Conservation (phyloP, 2,888 invertebrate genomes). For the Cataglyphis rosenhaueri region DNA sequence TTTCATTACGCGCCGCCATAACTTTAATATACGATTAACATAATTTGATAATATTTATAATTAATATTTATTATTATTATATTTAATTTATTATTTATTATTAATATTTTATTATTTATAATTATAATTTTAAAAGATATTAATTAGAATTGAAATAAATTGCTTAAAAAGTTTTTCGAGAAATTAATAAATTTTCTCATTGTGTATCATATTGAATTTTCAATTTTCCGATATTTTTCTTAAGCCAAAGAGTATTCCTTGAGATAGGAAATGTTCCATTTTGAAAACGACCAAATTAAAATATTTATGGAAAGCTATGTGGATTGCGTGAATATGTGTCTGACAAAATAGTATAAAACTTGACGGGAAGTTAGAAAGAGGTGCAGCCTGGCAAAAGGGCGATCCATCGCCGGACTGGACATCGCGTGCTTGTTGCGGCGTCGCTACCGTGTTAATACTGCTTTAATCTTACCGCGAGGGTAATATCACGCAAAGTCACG, state of each 20-base stretch:
- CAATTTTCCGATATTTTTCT: not conserved
- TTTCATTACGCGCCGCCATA: not conserved
- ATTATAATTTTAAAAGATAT: not conserved
- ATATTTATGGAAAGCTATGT: not conserved
- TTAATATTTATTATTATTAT: too few relatives aligned
- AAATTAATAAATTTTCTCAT: not conserved
- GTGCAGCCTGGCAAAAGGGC: constrained; percentile 30
- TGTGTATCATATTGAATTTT: not conserved
- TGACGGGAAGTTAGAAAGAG: constrained; percentile 5
- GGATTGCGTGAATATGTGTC: constrained; percentile 14
- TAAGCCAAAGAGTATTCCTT: not conserved
- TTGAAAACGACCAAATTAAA: constrained; percentile 9
- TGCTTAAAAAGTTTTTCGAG: not conserved
- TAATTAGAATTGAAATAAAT: not conserved
- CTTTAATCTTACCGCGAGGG: constrained; percentile 42
- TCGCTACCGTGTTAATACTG: constrained; percentile 37
- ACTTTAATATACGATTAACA: not conserved
- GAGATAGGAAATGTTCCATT: constrained; percentile 2
- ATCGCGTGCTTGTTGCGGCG: constrained; percentile 42
- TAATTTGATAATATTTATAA: too few relatives aligned
- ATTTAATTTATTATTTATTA: too few relatives aligned
- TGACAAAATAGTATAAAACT: constrained; percentile 24
- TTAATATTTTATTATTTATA: too few relatives aligned
- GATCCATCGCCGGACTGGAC: constrained; percentile 37
- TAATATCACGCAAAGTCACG: constrained; percentile 42